Base-by-base conservation (phyloP, 2,888 invertebrate species). In the Invenusta paracnida region DNA sequence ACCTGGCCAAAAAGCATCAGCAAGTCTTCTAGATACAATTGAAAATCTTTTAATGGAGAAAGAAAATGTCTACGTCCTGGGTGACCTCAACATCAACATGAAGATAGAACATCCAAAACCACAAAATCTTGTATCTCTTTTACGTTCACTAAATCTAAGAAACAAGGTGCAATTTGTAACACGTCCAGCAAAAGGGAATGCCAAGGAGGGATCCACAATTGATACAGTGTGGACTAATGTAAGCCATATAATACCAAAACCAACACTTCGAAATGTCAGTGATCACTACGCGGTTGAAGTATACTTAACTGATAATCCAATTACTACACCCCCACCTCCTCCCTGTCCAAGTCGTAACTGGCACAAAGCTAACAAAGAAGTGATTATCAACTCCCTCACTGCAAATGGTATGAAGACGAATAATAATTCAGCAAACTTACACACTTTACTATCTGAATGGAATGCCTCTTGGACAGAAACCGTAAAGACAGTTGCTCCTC, bases 191-290 rank as follows among this genome's bases (percentile, higher is more conserved):
- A 73, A 73, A 73, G 25, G 48, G 5, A 48, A 48, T 48, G 48
- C 48, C 5, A 48, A 48, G 17, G 48, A 13, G 5, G 73, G 73
- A 73, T 73, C 73, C 2, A 25, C 23, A n/a, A 5, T 73, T 25
- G 73, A 73, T 73, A 73, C 25, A n/a, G 17, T 73, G 2, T 73
- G 73, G 73, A 73, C 73, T n/a, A 73, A n/a, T 73, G 73, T 73
- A 5, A 73, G 73, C 2, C 11, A 73, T 23, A 73, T 23, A n/a
- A 13, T 23, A 73, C 5, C 73, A 73, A 73, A 73, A 23, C 73
- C 73, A 2, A 73, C 25, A n/a, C 2, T 73, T 73, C 2, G 73
- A 73, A 73, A 73, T 73, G 11, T 73, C 11, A 73, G 73, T 25
- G 73, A 73, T 73, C 73, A 73, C 25, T 23, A 73, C 25, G 73